Evolutionary conservation across 2,888 invertebrate genomes (phyloP).

Genomic region (Mesochorus sp.): DNA sequence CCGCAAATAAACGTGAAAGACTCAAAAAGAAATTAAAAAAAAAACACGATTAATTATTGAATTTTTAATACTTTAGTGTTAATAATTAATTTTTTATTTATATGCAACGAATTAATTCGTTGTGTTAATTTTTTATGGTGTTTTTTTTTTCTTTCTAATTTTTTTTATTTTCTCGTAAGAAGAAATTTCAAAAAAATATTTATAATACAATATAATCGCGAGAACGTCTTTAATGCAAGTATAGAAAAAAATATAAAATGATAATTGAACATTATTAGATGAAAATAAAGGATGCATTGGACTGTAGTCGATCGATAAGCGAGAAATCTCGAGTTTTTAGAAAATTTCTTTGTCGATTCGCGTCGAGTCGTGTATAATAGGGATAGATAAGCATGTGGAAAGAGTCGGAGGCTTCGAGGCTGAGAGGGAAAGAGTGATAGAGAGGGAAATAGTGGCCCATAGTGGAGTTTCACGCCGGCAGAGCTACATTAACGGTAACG

Average conservation of each 20-base stretch:
- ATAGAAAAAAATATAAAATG: background rate
- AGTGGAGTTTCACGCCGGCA: slow-evolving; percentile 38
- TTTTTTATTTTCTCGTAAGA: too few species aligned
- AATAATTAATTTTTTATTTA: too few species aligned
- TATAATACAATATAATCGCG: too few species aligned
- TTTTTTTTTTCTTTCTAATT: too few species aligned
- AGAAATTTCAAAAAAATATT: too few species aligned
- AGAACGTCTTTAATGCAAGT: too few species aligned
- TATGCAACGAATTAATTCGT: too few species aligned
- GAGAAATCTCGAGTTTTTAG: background rate
- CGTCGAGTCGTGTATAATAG: background rate
- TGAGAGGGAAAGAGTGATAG: background rate
- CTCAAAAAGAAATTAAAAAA: too few species aligned
- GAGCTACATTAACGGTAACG: slow-evolving; percentile 59
- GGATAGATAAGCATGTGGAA: slow-evolving; percentile 29
- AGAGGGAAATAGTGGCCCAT: slow-evolving; percentile 7
- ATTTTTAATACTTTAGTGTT: too few species aligned
- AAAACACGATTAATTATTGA: background rate
- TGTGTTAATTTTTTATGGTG: too few species aligned
- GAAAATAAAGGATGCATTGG: background rate
- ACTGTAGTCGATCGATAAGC: too few species aligned
- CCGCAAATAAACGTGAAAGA: too few species aligned
- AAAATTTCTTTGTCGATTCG: slow-evolving; percentile 28
- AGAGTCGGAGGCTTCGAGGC: slow-evolving; percentile 13
- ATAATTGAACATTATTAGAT: background rate